These are phyloP conservation scores for Sesamia nonagrioides DNA, from an alignment of 1,140 invertebrate genomes.

Conservation along the genomic window DNA sequence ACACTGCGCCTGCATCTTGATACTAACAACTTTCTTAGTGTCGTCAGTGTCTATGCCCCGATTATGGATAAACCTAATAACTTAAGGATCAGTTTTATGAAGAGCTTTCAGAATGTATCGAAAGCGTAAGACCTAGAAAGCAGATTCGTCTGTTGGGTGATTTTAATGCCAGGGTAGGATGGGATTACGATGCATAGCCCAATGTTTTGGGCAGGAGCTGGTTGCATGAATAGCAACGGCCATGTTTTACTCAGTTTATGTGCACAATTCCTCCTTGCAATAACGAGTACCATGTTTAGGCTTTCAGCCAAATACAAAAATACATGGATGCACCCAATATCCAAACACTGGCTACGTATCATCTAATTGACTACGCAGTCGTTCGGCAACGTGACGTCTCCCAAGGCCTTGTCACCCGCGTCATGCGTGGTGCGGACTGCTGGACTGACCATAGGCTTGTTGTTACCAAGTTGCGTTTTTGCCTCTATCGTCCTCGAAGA, in stretches of 20 bases:
- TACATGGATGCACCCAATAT: constrained; percentile 62
- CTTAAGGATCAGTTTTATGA: constrained; percentile 56
- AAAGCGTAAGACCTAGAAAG: constrained; percentile 37
- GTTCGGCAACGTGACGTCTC: constrained; percentile 10
- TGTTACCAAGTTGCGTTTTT: neutral
- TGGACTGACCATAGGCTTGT: neutral
- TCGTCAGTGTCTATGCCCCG: neutral
- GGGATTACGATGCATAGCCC: constrained; percentile 56
- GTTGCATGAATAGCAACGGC: constrained; percentile 61
- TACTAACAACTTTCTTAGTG: neutral
- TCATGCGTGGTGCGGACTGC: neutral
- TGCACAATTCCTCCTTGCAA: constrained; percentile 39
- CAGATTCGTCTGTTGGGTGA: constrained; percentile 58
- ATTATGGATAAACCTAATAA: constrained; percentile 22
- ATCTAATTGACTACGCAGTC: constrained; percentile 60
- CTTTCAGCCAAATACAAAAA: constrained; percentile 60
- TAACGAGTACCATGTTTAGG: constrained; percentile 61
- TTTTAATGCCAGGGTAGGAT: constrained; percentile 47
- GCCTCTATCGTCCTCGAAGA: neutral
- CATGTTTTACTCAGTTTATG: constrained; percentile 57
- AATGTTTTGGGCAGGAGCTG: constrained; percentile 57
- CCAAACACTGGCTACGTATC: constrained; percentile 60
- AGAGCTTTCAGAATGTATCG: constrained; percentile 37
- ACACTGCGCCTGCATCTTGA: neutral
- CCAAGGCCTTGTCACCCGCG: neutral